Base-by-base conservation (phyloP, 2,888 invertebrate species). In the Limnephilus rhombicus region DNA sequence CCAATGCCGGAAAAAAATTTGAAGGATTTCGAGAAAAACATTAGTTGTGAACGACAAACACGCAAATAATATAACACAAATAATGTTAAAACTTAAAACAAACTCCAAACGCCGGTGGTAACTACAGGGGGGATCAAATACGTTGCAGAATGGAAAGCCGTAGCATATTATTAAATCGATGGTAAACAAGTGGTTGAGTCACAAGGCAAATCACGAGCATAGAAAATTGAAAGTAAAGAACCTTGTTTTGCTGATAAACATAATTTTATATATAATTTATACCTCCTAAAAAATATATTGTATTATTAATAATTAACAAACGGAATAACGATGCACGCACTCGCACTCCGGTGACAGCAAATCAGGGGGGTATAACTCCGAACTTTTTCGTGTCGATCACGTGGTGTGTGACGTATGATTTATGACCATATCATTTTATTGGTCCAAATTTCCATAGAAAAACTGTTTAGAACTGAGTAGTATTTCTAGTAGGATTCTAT, bases 201-300 rank as follows among this genome's bases (percentile, higher is more conserved):
- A 92, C 92, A 92, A 92, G 91, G 88, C 91, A 92, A 93, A 93
- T 90, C 93, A 93, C 90, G 93, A 93, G 93, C 93, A 93, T 90
- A 92, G 37, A 92, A 91, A 87, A 87, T 93, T 92, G 89, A 92
- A 91, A 92, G 88, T 88, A 49, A 92, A 95, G 96, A 93, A 96
- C 96, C 96, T 96, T 96, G 96, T 96, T 95, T 96, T 96, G 96
- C 96, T 96, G 96, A 96, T 96, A 96, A 96, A 96, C 96, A 96
- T 96, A 96, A 91, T 91, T 88, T 89, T 91, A 91, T 85, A 91
- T 91, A 90, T 90, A 90, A 85, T 90, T 49, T 85, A 90, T 90
- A 90, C 90, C 90, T 90, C 90, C 29, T 91, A 80, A 49, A 90
- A 45, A 24, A 68, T 24, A 24, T n/a, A 68, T 68, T 88, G 45